These are phyloP conservation scores for Nesospiza acunhae DNA, from an alignment of 2,113 vertebrate species.

Conservation along the genomic window DNA sequence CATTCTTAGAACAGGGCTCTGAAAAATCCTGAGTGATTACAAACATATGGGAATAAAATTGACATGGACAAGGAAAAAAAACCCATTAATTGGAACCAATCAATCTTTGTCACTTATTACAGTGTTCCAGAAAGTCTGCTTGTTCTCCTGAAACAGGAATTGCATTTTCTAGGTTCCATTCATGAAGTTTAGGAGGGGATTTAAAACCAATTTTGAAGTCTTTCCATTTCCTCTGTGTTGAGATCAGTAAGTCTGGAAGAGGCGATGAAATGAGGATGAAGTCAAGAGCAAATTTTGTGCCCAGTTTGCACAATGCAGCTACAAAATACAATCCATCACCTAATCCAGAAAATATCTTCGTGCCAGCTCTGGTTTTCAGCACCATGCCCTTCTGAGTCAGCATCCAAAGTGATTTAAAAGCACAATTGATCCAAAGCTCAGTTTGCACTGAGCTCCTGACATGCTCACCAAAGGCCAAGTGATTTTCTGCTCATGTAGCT, in stretches of 20 bases:
- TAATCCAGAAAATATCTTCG: neutral
- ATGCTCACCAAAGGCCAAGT: neutral
- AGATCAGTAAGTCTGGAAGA: neutral
- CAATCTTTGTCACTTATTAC: neutral
- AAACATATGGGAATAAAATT: neutral
- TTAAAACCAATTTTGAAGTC: neutral
- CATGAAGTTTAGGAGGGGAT: neutral
- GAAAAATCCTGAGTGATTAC: neutral
- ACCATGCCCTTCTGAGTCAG: neutral
- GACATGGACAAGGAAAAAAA: neutral
- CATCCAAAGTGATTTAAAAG: neutral
- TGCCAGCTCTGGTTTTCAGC: slow-evolving; percentile 35
- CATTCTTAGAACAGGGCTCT: neutral
- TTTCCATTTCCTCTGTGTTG: neutral
- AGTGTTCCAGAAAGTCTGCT: neutral
- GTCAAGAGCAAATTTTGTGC: neutral
- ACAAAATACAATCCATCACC: slow-evolving; percentile 16
- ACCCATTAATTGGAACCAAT: neutral
- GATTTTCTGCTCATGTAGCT: neutral
- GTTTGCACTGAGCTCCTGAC: neutral
- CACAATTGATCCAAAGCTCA: neutral
- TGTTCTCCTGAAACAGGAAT: neutral
- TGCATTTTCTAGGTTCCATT: neutral
- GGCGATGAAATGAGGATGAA: neutral
- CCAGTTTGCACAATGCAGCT: neutral